A percentile compares a stretch with the other conserved stretches of the same genome.
phyloP scores from a whole-genome alignment of 2,888 invertebrate genomes.

The Leptopterna dolabrata region DNA sequence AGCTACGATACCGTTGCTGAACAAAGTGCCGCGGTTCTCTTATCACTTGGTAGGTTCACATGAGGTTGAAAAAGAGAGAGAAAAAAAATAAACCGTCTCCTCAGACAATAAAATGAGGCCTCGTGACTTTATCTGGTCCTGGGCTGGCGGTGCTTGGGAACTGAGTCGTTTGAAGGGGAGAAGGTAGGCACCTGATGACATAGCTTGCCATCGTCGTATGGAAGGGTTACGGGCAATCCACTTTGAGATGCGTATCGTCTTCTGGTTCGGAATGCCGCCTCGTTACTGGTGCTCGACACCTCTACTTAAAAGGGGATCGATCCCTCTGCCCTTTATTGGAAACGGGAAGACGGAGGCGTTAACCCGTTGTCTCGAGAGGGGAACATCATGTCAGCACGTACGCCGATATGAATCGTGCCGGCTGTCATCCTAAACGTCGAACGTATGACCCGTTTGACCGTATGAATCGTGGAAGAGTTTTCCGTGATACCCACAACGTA shows the following conservation, averaged over 20 bases:
- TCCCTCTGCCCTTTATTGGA: conserved; percentile 36
- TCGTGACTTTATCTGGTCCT: conserved; percentile 43
- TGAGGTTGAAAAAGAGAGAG: conserved; percentile 2
- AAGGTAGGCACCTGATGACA: conserved; percentile 21
- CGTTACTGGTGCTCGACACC: conserved; percentile 46
- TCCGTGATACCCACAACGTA: too few species aligned
- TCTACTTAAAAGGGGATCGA: conserved; percentile 46
- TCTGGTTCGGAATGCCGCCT: conserved; percentile 28
- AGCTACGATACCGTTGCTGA: background rate
- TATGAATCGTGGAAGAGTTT: too few species aligned
- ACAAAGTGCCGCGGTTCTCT: conserved; percentile 17
- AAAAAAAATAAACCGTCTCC: too few species aligned
- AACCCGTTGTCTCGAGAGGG: background rate
- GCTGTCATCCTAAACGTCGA: background rate
- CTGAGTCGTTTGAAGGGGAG: conserved; percentile 30
- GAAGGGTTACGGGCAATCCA: background rate
- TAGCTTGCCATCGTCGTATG: background rate
- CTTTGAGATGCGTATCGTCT: conserved; percentile 37
- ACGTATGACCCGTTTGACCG: too few species aligned
- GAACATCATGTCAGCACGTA: conserved; percentile 36
- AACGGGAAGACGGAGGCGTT: conserved; percentile 25
- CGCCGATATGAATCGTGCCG: background rate
- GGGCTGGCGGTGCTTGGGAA: background rate
- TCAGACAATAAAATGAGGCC: conserved; percentile 38
- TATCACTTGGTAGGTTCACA: conserved; percentile 12